These are phyloP conservation scores for Heliconius aoede DNA, from an alignment of 2,888 invertebrate genomes.

Conservation along the genomic window DNA sequence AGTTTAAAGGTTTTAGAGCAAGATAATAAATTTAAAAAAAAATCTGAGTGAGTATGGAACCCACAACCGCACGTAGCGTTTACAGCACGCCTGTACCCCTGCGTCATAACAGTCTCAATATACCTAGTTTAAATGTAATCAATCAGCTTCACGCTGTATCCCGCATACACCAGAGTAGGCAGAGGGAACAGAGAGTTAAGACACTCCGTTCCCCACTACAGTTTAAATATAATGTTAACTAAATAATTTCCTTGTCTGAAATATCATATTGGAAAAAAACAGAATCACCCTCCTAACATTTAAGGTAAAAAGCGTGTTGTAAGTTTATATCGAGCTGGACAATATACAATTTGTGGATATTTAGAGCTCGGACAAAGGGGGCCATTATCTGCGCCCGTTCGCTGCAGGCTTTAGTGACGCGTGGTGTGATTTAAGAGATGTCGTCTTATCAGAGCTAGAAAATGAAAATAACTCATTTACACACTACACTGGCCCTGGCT, in stretches of 20 bases:
- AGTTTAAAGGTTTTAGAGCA: too few relatives aligned
- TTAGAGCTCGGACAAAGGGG: conserved; percentile 33
- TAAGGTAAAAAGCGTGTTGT: background rate
- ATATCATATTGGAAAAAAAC: background rate
- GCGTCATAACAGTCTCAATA: background rate
- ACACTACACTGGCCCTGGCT: too few relatives aligned
- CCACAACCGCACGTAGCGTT: too few relatives aligned
- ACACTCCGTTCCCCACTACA: too few relatives aligned
- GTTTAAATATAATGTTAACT: background rate
- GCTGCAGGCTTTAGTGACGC: conserved; percentile 30
- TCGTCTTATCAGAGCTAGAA: background rate
- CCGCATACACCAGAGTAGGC: too few relatives aligned
- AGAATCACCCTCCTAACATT: background rate
- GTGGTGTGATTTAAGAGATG: conserved; percentile 13
- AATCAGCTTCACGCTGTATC: too few relatives aligned
- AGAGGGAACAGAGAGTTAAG: too few relatives aligned
- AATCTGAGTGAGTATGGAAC: too few relatives aligned
- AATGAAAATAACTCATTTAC: too few relatives aligned
- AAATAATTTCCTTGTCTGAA: background rate
- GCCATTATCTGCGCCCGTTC: conserved; percentile 36
- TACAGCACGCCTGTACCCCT: background rate
- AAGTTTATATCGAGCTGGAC: conserved; percentile 14
- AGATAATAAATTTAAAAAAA: too few relatives aligned
- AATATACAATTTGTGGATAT: conserved; percentile 36
- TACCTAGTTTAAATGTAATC: background rate